Percentiles rank a stretch among this genome's conserved stretches.
These are phyloP conservation scores for Enoplosus armatus DNA, from an alignment of 2,797 vertebrate genomes.

Conservation along the genomic window DNA sequence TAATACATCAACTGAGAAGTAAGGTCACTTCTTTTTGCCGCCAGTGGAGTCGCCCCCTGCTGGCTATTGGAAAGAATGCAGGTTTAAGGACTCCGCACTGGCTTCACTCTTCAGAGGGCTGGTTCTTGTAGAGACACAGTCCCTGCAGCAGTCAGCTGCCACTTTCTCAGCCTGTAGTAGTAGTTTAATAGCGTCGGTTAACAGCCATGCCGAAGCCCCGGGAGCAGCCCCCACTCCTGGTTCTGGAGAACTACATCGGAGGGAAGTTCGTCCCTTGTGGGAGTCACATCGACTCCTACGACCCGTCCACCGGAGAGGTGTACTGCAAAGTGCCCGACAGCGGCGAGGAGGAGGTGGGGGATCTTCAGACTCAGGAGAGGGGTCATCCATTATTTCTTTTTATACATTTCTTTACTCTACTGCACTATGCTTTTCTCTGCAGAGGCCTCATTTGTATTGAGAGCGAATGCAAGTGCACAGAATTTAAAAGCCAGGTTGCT, in stretches of 20 bases:
- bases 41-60: no score
- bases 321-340: slow-evolving; percentile 96
- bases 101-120: no score
- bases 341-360: slow-evolving; percentile 91
- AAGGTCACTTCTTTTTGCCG: no score
- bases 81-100: no score
- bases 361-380: neutral
- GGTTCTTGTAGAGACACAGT: fast-evolving
- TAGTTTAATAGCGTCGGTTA: neutral
- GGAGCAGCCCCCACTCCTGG: slow-evolving; percentile 72
- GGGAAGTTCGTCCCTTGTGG: slow-evolving; percentile 90
- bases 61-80: no score
- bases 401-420: neutral
- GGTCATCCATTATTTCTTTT: no score
- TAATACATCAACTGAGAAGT: no score
- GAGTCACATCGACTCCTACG: slow-evolving; percentile 90
- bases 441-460: neutral
- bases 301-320: slow-evolving; percentile 92
- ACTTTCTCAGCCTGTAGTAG: neutral
- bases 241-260: slow-evolving; percentile 94
- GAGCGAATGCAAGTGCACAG: neutral
- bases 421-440: neutral
- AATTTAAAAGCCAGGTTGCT: neutral
- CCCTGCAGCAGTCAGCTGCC: neutral
- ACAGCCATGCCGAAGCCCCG: slow-evolving; percentile 69